These are phyloP conservation scores for Cephalophus harveyi DNA, from an alignment of 2,113 vertebrate species.

Conservation along the genomic window DNA sequence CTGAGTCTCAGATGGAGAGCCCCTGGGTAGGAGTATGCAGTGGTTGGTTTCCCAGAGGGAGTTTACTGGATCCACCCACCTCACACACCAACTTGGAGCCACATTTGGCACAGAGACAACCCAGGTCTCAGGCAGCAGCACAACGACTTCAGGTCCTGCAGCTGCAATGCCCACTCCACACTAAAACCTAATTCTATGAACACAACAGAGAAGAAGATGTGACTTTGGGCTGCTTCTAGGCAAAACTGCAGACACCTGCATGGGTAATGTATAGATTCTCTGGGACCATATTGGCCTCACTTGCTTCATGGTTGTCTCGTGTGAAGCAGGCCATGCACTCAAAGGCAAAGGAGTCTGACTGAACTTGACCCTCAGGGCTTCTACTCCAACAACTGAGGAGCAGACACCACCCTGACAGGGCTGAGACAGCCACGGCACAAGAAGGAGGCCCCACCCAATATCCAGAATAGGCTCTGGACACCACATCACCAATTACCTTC, in stretches of 20 bases:
- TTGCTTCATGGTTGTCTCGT: not conserved
- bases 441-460: not conserved
- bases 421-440: not conserved
- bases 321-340: not conserved
- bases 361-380: not conserved
- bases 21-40: not conserved
- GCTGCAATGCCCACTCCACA: not conserved
- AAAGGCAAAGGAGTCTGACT: not conserved
- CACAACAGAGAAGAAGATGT: not conserved
- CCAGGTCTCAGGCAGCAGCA: not conserved
- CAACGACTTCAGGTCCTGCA: not conserved
- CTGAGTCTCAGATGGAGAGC: not conserved
- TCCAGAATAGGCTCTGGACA: not conserved
- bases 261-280: not conserved
- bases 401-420: not conserved
- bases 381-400: not conserved
- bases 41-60: not conserved
- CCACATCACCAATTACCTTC: no score
- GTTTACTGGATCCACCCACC: not conserved
- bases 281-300: not conserved
- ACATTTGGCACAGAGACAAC: not conserved
- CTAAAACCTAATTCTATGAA: not conserved
- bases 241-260: not conserved
- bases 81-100: not conserved
- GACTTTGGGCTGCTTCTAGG: not conserved